Base-by-base conservation (phyloP, 2,797 vertebrate species). In the Aldrovandia affinis region DNA sequence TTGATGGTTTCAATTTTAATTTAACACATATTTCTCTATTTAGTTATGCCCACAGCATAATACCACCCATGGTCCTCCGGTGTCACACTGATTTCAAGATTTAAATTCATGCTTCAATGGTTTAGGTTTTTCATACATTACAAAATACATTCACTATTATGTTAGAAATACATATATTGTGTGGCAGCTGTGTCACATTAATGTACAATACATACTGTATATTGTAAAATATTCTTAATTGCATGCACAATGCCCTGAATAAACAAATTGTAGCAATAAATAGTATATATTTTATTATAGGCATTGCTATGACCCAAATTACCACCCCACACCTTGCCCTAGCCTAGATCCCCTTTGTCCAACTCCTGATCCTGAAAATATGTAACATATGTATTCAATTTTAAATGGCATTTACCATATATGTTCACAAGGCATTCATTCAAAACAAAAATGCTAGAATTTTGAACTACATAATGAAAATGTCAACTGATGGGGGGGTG, bases 211-310 rank as follows among this genome's bases (percentile, higher is more conserved):
- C 47, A 50, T 50, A 50, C 6, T 50, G n/a, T n/a, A n/a, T n/a
- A 28, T 2, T 73, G n/a, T 20, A 42, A 73, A 73, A 73, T 33
- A 73, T 73, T 73, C 36, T 22, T 73, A 73, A 70, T 70, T 70
- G 33, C 36, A 36, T 70, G 36, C 14, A 20, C 33, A 68, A 33
- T 33, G 33, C 28, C 10, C 63, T 33, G 63, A 8, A 73, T 1
- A 28, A 63, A 8, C 1, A 8, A 63, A 63, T 73, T 30, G 6
- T 39, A 33, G 36, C 68, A 14, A 39, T 50, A 50, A 50, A 6
- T 12, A 12, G 47, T 50, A 73, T 73, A 68, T 68, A 42, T 73
- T 42, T 20, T 73, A 39, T 33, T 42, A 73, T 20, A 73, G 33
- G 36, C 18, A 73, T 68, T 22, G 14, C 39, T 42, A 18, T 39